phyloP scores from a whole-genome alignment of 2,888 invertebrate genomes.

The Pristionchus exspectatus region DNA sequence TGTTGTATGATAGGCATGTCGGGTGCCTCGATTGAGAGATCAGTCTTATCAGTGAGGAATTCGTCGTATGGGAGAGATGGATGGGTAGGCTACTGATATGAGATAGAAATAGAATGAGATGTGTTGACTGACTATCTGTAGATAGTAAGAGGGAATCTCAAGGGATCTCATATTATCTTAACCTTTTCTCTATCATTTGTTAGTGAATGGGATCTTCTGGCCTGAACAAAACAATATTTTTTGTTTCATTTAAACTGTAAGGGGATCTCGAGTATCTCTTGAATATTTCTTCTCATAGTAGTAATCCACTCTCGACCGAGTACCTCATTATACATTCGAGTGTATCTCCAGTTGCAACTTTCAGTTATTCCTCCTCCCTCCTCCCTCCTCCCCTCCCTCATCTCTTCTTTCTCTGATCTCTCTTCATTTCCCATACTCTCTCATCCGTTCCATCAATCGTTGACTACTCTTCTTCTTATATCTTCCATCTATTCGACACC shows the following conservation, averaged over 20 bases:
- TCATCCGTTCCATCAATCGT: conserved; percentile 42
- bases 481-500: conserved; percentile 37
- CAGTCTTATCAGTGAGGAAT: conserved; percentile 10
- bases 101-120: not conserved
- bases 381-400: not conserved
- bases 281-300: not conserved
- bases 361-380: conserved; percentile 32
- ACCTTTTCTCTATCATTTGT: not conserved
- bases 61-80: not conserved
- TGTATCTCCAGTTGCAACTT: conserved; percentile 7
- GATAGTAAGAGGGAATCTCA: not conserved
- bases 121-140: not conserved
- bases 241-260: not conserved
- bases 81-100: conserved; percentile 29
- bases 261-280: not conserved
- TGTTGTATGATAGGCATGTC: conserved; percentile 7
- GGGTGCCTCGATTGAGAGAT: not conserved
- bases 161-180: not conserved
- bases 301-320: conserved; percentile 31
- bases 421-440: not conserved
- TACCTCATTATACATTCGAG: conserved; percentile 26
- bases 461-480: conserved; percentile 27
- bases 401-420: conserved; percentile 11
- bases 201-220: no score
- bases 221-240: not conserved